These are phyloP conservation scores for Oreonectes daqikongensis DNA, from an alignment of 2,797 vertebrate species.

Conservation along the genomic window DNA sequence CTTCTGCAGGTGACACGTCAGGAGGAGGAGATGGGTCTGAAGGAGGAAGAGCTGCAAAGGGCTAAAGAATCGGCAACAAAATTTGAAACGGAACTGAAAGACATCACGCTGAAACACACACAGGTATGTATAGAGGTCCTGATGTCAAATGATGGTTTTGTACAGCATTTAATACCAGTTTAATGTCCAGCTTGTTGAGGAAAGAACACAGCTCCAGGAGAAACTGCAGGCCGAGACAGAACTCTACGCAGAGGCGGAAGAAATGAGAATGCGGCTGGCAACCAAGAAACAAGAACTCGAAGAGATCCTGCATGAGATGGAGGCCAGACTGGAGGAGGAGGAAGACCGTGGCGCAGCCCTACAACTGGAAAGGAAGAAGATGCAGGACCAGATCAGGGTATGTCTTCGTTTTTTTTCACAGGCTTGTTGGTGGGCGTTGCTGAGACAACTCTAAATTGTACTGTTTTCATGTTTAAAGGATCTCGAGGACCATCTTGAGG, in stretches of 20 bases:
- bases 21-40: slow-evolving; percentile 95
- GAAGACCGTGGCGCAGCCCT: slow-evolving; percentile 85
- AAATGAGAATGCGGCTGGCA: slow-evolving; percentile 88
- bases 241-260: slow-evolving; percentile 89
- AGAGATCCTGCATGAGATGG: slow-evolving; percentile 97
- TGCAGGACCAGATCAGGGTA: slow-evolving; percentile 92
- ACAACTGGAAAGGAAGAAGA: slow-evolving; percentile 89
- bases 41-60: slow-evolving; percentile 89
- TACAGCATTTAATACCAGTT: background rate
- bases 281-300: slow-evolving; percentile 95
- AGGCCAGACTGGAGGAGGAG: slow-evolving; percentile 94
- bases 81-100: slow-evolving; percentile 84
- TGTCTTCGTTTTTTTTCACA: background rate
- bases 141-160: background rate
- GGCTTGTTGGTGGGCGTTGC: no score
- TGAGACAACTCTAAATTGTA: background rate
- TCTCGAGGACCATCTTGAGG: slow-evolving; percentile 88
- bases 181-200: slow-evolving; percentile 80
- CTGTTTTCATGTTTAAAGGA: slow-evolving; percentile 69
- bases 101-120: slow-evolving; percentile 85
- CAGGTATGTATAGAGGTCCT: slow-evolving; percentile 76
- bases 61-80: slow-evolving; percentile 83
- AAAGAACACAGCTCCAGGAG: slow-evolving; percentile 85
- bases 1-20: slow-evolving; percentile 96
- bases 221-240: slow-evolving; percentile 93